Evolutionary conservation across 1,140 invertebrate species (phyloP).

Genomic region (Caenorhabditis latens): DNA sequence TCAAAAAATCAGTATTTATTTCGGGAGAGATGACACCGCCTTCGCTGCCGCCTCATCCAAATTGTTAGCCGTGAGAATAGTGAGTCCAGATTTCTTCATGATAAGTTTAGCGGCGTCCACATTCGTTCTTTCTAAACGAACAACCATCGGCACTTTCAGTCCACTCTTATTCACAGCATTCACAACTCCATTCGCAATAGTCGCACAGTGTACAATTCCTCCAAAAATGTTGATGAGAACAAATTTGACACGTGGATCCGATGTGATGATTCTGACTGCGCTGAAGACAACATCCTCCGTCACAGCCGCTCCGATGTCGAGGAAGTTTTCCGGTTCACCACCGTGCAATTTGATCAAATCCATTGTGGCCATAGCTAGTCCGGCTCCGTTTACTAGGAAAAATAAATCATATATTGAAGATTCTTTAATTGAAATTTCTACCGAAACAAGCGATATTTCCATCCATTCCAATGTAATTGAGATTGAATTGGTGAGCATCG

Average conservation of each 20-base stretch:
- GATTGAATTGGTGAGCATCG: constrained; percentile 88
- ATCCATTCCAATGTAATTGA: constrained; percentile 97
- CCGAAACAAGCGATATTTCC: constrained; percentile 95
- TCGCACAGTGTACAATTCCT: constrained; percentile 98
- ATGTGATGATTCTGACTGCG: constrained; percentile 81
- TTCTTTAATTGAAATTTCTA: constrained; percentile 73
- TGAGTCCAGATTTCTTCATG: constrained; percentile 86
- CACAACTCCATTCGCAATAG: constrained; percentile 93
- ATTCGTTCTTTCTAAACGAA: constrained; percentile 91
- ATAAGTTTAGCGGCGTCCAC: constrained; percentile 83
- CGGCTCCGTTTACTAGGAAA: constrained; percentile 80
- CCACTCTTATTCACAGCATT: constrained; percentile 87
- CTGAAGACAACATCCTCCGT: constrained; percentile 85
- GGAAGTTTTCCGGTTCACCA: constrained; percentile 81
- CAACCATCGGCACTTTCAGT: constrained; percentile 89
- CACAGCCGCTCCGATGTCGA: constrained; percentile 80
- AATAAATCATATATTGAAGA: not conserved
- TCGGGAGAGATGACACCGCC: constrained; percentile 81
- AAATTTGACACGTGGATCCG: constrained; percentile 83
- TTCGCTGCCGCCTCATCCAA: constrained; percentile 92
- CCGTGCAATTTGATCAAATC: constrained; percentile 81
- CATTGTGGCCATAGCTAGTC: constrained; percentile 82
- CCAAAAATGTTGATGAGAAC: constrained; percentile 99
- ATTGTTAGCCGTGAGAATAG: constrained; percentile 86
- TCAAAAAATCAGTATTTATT: not conserved